Conservation (phyloP, 1,140 invertebrate species). For the Vollenhovia emeryi region DNA sequence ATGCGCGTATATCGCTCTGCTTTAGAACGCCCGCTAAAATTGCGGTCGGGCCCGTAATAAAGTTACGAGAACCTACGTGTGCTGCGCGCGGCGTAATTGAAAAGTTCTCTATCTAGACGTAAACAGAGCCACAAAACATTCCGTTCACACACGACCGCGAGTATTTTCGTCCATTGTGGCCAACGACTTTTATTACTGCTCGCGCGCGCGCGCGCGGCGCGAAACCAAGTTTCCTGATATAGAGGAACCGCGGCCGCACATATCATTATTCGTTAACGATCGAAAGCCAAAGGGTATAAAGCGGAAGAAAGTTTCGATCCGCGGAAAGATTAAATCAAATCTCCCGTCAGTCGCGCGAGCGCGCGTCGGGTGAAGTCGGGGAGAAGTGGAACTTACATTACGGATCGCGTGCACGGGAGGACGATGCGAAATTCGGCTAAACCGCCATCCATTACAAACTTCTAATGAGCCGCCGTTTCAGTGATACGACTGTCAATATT, state of each 20-base stretch:
- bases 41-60: conserved; percentile 65
- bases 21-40: conserved; percentile 66
- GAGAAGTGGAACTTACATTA: conserved; percentile 40
- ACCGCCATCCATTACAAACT: conserved; percentile 50
- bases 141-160: conserved; percentile 39
- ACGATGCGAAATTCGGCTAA: conserved; percentile 9
- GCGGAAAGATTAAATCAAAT: conserved; percentile 15
- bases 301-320: neutral
- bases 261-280: neutral
- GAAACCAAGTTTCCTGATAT: neutral
- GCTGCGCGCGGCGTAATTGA: conserved; percentile 53
- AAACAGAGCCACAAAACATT: conserved; percentile 55
- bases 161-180: conserved; percentile 2
- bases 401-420: neutral
- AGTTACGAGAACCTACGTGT: conserved; percentile 57
- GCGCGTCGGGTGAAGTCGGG: neutral
- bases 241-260: neutral
- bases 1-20: conserved; percentile 16
- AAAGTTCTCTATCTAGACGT: conserved; percentile 42
- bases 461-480: conserved; percentile 45
- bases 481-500: conserved; percentile 62
- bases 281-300: neutral
- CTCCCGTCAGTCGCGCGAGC: neutral
- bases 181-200: conserved; percentile 20
- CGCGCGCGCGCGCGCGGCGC: neutral